Conservation (phyloP, 35 echinoderm and acorn worm genomes). For the Nesometra sesokonis region DNA sequence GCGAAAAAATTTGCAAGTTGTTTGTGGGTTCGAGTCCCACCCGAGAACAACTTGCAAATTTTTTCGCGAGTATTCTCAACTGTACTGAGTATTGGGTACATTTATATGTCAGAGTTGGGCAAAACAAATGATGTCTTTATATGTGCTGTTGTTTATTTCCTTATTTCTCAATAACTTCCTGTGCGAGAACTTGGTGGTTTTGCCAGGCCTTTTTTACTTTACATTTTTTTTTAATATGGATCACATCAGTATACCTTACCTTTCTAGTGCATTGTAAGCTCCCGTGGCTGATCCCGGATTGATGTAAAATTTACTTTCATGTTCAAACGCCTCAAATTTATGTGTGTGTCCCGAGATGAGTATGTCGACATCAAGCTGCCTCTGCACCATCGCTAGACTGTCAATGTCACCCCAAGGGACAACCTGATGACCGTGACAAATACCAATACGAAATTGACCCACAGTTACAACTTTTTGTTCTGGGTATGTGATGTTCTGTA, state of each 20-base stretch:
- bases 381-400: constrained; percentile 83
- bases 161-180: too few species aligned
- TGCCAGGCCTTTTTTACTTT: too few species aligned
- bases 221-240: too few species aligned
- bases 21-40: too few species aligned
- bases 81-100: too few species aligned
- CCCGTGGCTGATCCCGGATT: constrained; percentile 97
- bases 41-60: too few species aligned
- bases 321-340: constrained; percentile 99
- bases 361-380: constrained; percentile 95
- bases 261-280: constrained; percentile 74
- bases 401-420: constrained; percentile 96
- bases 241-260: constrained; percentile 15
- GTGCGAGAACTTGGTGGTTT: too few species aligned
- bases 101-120: too few species aligned
- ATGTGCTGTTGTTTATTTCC: too few species aligned
- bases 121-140: too few species aligned
- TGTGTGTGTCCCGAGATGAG: constrained; percentile 97
- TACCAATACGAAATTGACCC: constrained; percentile 93
- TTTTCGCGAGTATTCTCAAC: too few species aligned
- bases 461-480: constrained; percentile 99
- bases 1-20: too few species aligned
- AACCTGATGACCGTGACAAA: constrained; percentile 96
- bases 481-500: constrained; percentile 81
- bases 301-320: constrained; percentile 98